Percentiles rank a stretch among this genome's conserved stretches.
Conservation (phyloP, 2,113 vertebrate species). For the Gallinago media region DNA sequence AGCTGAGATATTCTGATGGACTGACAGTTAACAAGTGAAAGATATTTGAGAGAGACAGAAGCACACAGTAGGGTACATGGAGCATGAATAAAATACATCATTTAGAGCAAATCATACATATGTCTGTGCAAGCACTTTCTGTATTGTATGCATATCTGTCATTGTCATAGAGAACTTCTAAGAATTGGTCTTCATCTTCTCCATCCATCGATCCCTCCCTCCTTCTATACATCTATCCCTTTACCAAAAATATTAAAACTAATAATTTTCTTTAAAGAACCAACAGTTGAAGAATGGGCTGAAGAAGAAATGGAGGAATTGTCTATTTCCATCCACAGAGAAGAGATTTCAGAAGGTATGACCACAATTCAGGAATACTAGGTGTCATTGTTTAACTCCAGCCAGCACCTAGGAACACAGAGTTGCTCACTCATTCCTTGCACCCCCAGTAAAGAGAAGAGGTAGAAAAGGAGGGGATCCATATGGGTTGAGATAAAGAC, state of each 20-base stretch:
- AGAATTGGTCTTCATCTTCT: background rate
- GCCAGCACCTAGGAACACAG: background rate
- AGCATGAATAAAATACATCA: background rate
- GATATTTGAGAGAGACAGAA: background rate
- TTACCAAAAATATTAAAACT: background rate
- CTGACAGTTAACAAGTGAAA: background rate
- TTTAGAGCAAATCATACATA: background rate
- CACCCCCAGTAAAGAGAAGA: background rate
- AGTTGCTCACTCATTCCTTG: background rate
- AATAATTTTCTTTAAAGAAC: slow-evolving; percentile 68
- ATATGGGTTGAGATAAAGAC: background rate
- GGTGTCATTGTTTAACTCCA: background rate
- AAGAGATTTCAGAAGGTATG: slow-evolving; percentile 77
- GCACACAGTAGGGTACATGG: background rate
- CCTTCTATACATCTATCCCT: background rate
- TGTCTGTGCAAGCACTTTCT: background rate
- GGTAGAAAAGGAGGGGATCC: background rate
- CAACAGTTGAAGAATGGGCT: slow-evolving; percentile 73
- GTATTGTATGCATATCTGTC: background rate
- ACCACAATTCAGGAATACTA: background rate
- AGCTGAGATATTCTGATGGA: background rate
- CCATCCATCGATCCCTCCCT: background rate
- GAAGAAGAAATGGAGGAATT: slow-evolving; percentile 73
- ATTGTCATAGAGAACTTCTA: background rate
- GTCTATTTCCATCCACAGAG: slow-evolving; percentile 72